Percentiles rank a stretch among this genome's conserved stretches.
These are phyloP conservation scores for Leptinotarsa peninsularis DNA, from an alignment of 2,888 invertebrate genomes.

Conservation along the genomic window DNA sequence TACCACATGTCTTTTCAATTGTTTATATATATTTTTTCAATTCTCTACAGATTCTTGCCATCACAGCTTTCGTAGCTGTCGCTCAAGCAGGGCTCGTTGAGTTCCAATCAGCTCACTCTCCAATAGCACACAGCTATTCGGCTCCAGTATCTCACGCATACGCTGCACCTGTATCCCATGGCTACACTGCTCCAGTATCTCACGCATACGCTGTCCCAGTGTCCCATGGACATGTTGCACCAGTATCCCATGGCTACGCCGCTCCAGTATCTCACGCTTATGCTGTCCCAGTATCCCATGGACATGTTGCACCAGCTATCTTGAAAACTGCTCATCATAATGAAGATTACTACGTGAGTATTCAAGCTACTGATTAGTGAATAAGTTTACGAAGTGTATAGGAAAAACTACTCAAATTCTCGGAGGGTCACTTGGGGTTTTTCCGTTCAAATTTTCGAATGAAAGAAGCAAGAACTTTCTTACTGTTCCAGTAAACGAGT, in stretches of 20 bases:
- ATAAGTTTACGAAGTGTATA: too few relatives aligned
- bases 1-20: too few relatives aligned
- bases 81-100: slow-evolving; percentile 50
- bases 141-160: slow-evolving; percentile 35
- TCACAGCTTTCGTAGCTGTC: slow-evolving; percentile 46
- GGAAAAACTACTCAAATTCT: too few relatives aligned
- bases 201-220: slow-evolving; percentile 29
- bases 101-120: slow-evolving; percentile 31
- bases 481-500: too few relatives aligned
- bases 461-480: too few relatives aligned
- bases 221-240: slow-evolving; percentile 31
- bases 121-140: slow-evolving; percentile 27
- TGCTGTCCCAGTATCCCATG: background rate
- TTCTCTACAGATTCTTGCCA: slow-evolving; percentile 44
- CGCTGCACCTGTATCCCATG: slow-evolving; percentile 44
- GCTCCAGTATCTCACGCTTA: too few relatives aligned
- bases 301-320: slow-evolving; percentile 44
- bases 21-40: too few relatives aligned
- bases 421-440: too few relatives aligned
- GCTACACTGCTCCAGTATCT: slow-evolving; percentile 32
- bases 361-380: too few relatives aligned
- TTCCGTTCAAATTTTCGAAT: too few relatives aligned
- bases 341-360: slow-evolving; percentile 52
- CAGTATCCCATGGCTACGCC: slow-evolving; percentile 32
- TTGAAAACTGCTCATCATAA: slow-evolving; percentile 41